Evolutionary conservation across 2,797 vertebrate species (phyloP).

Genomic region (Dermochelys coriacea): DNA sequence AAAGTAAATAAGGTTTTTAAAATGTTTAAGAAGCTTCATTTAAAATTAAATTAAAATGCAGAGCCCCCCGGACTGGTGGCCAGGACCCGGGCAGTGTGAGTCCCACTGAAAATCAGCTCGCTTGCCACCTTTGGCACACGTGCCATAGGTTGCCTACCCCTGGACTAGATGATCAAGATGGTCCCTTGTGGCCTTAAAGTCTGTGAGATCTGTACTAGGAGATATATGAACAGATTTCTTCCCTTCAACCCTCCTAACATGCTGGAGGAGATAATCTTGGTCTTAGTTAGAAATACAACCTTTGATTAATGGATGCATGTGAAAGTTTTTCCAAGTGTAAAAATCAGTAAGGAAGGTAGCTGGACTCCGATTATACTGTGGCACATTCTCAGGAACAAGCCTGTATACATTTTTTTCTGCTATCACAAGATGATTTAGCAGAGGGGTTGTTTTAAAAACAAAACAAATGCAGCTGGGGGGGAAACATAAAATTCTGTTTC

Average conservation of each 20-base stretch:
- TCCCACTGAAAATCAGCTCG: too few species aligned
- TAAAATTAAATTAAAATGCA: too few species aligned
- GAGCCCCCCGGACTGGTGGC: too few species aligned
- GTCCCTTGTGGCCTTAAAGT: neutral
- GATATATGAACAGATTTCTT: neutral
- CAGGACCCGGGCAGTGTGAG: too few species aligned
- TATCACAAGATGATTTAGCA: neutral
- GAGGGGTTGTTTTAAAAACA: neutral
- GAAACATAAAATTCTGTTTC: neutral
- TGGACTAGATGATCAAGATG: neutral
- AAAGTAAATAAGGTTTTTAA: too few species aligned
- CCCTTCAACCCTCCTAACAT: neutral
- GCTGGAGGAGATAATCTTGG: neutral
- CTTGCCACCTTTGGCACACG: too few species aligned
- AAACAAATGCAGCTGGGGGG: neutral
- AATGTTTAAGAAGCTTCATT: too few species aligned
- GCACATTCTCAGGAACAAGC: neutral
- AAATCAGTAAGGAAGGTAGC: neutral
- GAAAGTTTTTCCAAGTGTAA: neutral
- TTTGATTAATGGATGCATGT: neutral
- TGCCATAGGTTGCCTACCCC: too few species aligned
- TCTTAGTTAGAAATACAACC: neutral
- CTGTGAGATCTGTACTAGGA: neutral
- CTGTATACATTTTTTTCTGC: rapidly evolving
- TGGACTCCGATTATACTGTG: neutral